These are phyloP conservation scores for Dolomedes plantarius DNA, from an alignment of 2,888 invertebrate genomes.

Conservation along the genomic window DNA sequence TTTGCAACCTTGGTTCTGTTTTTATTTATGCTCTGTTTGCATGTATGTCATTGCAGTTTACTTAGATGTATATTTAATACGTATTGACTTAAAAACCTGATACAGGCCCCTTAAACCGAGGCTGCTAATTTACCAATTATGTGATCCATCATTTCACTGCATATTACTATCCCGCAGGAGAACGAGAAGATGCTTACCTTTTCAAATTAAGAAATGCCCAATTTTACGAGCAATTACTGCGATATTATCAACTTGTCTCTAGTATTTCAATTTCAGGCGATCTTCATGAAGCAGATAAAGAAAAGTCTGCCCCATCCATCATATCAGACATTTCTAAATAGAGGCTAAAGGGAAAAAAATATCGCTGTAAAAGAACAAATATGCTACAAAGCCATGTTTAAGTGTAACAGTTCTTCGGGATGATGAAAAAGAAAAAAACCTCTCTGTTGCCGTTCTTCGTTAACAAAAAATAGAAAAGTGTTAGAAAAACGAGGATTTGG, in stretches of 20 bases:
- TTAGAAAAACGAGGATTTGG: too few species aligned
- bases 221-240: slow-evolving; percentile 7
- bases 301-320: too few species aligned
- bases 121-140: not conserved
- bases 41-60: too few species aligned
- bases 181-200: not conserved
- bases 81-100: too few species aligned
- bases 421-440: slow-evolving; percentile 15
- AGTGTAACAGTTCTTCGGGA: not conserved
- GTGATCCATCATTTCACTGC: slow-evolving; percentile 18
- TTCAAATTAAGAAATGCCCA: not conserved
- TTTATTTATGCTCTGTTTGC: too few species aligned
- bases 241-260: not conserved
- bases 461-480: not conserved
- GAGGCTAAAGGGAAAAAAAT: too few species aligned
- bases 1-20: too few species aligned
- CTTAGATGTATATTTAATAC: too few species aligned
- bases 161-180: too few species aligned
- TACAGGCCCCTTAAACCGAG: too few species aligned
- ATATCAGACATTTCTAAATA: too few species aligned
- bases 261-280: not conserved
- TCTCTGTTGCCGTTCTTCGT: slow-evolving; percentile 48
- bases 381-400: not conserved
- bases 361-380: too few species aligned
- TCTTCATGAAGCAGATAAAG: not conserved